Base-by-base conservation (phyloP, 2,888 invertebrate species). In the Eristalis intricaria region DNA sequence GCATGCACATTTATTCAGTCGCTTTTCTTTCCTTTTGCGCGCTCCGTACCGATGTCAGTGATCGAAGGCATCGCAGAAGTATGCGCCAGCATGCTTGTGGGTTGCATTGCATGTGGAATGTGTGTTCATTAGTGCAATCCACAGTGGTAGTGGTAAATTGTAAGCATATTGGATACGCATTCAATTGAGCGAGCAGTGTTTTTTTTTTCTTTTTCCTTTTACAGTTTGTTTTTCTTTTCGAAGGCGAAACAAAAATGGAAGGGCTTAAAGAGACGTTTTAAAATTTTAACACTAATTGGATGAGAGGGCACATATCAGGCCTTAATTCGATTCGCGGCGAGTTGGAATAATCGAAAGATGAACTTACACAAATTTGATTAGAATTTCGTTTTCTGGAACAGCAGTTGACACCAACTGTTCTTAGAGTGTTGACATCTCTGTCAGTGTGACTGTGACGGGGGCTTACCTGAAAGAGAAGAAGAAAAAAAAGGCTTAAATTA, bases 161-260 rank as follows among this genome's bases (percentile, higher is more conserved):
- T 64, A 81, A 81, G 68, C 58, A 75, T 58, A 63, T 80, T 73
- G 65, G 80, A 80, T 73, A 68, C 73, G 80, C 73, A 65, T 64
- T 68, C 81, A 81, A 69, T 81, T 63, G 69, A 75, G 74, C 40
- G 3, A 40, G 22, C 23, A 19, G 19, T 13, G 60, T 43, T 26
- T 65, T 56, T 56, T 74, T 4, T 13, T n/a, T n/a, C 56, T 0
- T 19, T 64, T 32, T 29, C 7, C 43, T 40, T 63, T 23, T 32
- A 32, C 40, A 22, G 40, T 60, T 60, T 22, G 2, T 38, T 13
- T 58, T 64, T 61, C 15, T 43, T 43, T 35, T 38, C 50, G 35
- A 69, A 69, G n/a, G 22, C 2, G 38, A 38, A 8, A 50, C 19
- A 19, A 19, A 50, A 19, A 8, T 50, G 50, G 50, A 79, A 71